Evolutionary conservation across 2,113 vertebrate species (phyloP), one percentile per base, ranked within the genome.

Genomic region (Neopipo cinnamomea): DNA sequence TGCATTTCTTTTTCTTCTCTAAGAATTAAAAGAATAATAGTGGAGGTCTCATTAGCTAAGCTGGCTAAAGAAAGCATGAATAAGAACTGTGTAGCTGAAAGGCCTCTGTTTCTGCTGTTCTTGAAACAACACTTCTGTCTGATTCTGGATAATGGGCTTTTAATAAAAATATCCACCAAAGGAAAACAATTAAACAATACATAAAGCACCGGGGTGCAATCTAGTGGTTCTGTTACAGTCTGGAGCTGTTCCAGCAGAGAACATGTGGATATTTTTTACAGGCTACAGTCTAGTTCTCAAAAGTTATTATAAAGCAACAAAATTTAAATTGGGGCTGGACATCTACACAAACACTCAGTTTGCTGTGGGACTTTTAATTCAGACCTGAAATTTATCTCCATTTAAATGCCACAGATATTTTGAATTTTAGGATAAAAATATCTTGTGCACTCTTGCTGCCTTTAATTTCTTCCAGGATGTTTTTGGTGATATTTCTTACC

Each of bases 151-250:
- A 98, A 98, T 96, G 95, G 97, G 96, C 95, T 97, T 97, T 98
- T 98, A 97, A 98, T 98, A 98, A 98, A 98, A 98, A 97, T 97
- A 98, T 97, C 94, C 96, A 98, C 96, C 97, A 98, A 98, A 97
- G 96, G 96, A 98, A 98, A 98, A 98, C 98, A 98, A 98, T 98
- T 98, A 98, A 98, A 98, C 97, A 98, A 98, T 98, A 97, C 96
- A 97, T 98, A 98, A 98, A 98, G 97, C 98, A 98, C 97, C 97
- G 97, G 97, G 97, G 97, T 97, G 98, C 97, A 97, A 97, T 96
- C 96, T 96, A 92, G 91, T 95, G 96, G 96, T 96, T 97, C 91
- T 97, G 95, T 98, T 98, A 97, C 78, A 97, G 95, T 97, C 94
- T 97, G 98, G 97, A 98, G 80, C 30, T 77, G 65, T 96, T 97